These are phyloP conservation scores for Drosophila maculinotata DNA, from an alignment of 2,888 invertebrate species.

Conservation along the genomic window DNA sequence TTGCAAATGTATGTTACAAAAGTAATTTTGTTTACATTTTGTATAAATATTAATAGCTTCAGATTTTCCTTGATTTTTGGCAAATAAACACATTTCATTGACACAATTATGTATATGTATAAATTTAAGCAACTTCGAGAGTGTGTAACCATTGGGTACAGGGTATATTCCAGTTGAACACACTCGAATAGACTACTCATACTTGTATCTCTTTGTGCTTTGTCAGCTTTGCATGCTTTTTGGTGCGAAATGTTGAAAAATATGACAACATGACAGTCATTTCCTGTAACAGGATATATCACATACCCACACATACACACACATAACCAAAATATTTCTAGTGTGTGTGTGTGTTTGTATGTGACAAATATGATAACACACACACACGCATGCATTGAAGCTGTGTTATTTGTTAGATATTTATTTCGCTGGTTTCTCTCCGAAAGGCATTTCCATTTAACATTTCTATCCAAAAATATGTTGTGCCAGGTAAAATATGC, in stretches of 20 bases:
- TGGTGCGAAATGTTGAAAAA: conserved; percentile 47
- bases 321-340: conserved; percentile 2
- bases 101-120: too few species aligned
- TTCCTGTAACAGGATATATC: conserved; percentile 48
- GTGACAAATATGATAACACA: conserved; percentile 37
- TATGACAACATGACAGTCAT: conserved; percentile 54
- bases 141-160: too few species aligned
- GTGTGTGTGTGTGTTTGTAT: conserved; percentile 14
- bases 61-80: too few species aligned
- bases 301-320: conserved; percentile 16
- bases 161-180: too few species aligned
- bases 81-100: too few species aligned
- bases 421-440: conserved; percentile 44
- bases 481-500: conserved; percentile 43
- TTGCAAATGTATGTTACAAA: too few species aligned
- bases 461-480: conserved; percentile 55
- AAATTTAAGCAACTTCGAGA: too few species aligned
- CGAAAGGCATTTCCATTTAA: conserved; percentile 56
- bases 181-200: too few species aligned
- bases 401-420: conserved; percentile 44
- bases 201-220: conserved; percentile 1
- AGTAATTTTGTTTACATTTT: too few species aligned
- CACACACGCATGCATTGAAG: not conserved
- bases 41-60: too few species aligned
- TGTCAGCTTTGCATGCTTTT: conserved; percentile 34